Evolutionary conservation across 2,888 invertebrate genomes (phyloP), one percentile per base, ranked within the genome.

Genomic region (Nipponacmea schrenckii): DNA sequence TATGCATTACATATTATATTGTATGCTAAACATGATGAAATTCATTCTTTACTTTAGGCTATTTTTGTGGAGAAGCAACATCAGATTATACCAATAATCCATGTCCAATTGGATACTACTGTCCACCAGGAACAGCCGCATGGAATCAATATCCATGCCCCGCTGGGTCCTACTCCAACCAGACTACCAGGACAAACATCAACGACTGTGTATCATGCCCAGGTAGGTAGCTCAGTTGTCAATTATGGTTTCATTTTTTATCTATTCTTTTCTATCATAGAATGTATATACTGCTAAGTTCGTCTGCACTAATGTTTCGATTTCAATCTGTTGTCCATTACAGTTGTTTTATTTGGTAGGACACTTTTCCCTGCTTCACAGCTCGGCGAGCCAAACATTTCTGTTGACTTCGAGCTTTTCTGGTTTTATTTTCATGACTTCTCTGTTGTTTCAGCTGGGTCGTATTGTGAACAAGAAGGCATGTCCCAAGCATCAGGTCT

Each of bases 381-480:
- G 8, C 39, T 10, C 39, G 7, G 10, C 7, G 4, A 5, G 39
- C 10, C 39, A 39, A 8, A 10, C 10, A 39, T 39, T 39, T 39
- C 39, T 2, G 2, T 31, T 7, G 7, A 4, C 7, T 2, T 31
- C 4, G 2, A 7, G 39, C 39, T 8, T 39, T 39, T 7, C n/a
- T n/a, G n/a, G n/a, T n/a, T 39, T 5, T 39, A 5, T 5, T 39
- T 39, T 39, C 39, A 39, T 39, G 7, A 39, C 31, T 31, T 31
- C 31, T 3, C 31, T 31, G 31, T 62, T 62, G 45, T 76, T 78
- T 4, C 80, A 85, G 86, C 82, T 74, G 87, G 86, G 12, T 76
- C 80, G 39, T 87, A 84, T 74, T 87, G 87, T 76, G 81, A 78
- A 45, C 79, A 78, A 44, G 64, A 75, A 15, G 86, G 84, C 0